Base-by-base conservation (phyloP, 2,888 invertebrate species). In the Drosophila mulleri region DNA sequence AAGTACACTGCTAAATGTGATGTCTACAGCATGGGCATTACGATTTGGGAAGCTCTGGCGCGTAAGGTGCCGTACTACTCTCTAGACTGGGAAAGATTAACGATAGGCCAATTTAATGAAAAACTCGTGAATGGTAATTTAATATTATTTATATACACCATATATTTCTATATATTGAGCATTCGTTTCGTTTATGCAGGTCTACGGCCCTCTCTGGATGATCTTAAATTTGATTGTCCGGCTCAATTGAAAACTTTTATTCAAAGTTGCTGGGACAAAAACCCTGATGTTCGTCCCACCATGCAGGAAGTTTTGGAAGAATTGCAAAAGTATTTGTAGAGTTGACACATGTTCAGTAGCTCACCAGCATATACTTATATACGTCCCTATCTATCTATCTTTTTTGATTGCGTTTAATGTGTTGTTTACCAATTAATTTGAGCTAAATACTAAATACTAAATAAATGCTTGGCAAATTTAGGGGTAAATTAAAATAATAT, bases 21-120 rank as follows among this genome's bases (percentile, higher is more conserved):
- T 52, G 54, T 61, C 11, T 70, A 11, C 14, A 70, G 69, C 20
- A 16, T 60, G 23, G 69, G 44, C 23, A 52, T 70, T 26, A 69
- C 56, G 0, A 61, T 41, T 1, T 70, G 50, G 61, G 56, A 69
- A 56, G 61, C 61, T 54, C 20, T 69, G 11, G 16, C 48, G 9
- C 54, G 70, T 1, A 16, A 20, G 23, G 0, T 11, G 0, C 54
- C 59, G 6, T 60, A 26, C 1, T 26, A 26, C 26, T 26, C 5
- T 26, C 26, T 26, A 23, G 20, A 23, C 20, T 23, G 1, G 1
- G 20, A 23, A 23, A 2, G 20, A 23, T 23, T 23, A 23, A 2
- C 20, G 20, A 23, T 23, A 23, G 2, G 20, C 1, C 2, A 23
- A 2, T 23, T 23, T 2, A 3, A 26, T 26, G 3, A 26, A 2